Percentiles rank a stretch among this genome's conserved stretches.
These are phyloP conservation scores for Hippocampus mohnikei DNA, from an alignment of 2,113 vertebrate genomes.

Conservation along the genomic window DNA sequence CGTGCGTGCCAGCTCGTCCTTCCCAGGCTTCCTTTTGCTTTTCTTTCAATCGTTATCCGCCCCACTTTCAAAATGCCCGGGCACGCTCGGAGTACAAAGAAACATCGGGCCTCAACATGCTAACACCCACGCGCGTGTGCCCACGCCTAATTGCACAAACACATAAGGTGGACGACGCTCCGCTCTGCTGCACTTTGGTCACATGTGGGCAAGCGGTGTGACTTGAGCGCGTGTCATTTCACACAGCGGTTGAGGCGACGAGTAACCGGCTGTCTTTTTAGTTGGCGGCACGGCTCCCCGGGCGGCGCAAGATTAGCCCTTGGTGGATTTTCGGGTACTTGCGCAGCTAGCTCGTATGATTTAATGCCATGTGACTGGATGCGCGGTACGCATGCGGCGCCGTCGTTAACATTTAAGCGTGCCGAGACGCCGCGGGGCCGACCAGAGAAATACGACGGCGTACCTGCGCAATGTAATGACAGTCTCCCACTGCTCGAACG, in stretches of 20 bases:
- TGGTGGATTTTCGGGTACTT: slow-evolving; percentile 6
- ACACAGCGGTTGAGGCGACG: slow-evolving; percentile 1
- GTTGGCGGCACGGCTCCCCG: slow-evolving; percentile 14
- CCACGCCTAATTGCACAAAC: slow-evolving; percentile 17
- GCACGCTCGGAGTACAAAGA: slow-evolving; percentile 12
- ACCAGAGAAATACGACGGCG: not conserved
- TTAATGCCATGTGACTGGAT: slow-evolving; percentile 21
- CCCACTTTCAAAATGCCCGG: slow-evolving; percentile 40
- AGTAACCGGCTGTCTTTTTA: slow-evolving; percentile 18
- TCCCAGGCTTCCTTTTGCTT: slow-evolving; percentile 16
- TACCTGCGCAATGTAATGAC: not conserved
- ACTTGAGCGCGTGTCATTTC: slow-evolving; percentile 9
- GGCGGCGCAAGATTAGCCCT: slow-evolving; percentile 12
- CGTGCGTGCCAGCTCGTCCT: slow-evolving; percentile 10
- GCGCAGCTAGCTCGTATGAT: slow-evolving; percentile 14
- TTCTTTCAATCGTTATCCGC: slow-evolving; percentile 24
- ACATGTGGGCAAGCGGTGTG: slow-evolving; percentile 20
- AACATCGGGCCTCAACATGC: slow-evolving; percentile 3
- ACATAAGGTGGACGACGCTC: slow-evolving; percentile 6
- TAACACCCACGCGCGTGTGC: not conserved
- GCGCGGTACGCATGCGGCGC: not conserved
- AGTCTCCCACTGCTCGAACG: not conserved
- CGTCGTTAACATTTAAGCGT: slow-evolving; percentile 10
- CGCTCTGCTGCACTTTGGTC: slow-evolving; percentile 25
- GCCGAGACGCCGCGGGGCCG: not conserved